Percentiles rank a stretch among this genome's conserved stretches.
Evolutionary conservation across 2,797 vertebrate genomes (phyloP).

Genomic region (Micromesistius poutassou): DNA sequence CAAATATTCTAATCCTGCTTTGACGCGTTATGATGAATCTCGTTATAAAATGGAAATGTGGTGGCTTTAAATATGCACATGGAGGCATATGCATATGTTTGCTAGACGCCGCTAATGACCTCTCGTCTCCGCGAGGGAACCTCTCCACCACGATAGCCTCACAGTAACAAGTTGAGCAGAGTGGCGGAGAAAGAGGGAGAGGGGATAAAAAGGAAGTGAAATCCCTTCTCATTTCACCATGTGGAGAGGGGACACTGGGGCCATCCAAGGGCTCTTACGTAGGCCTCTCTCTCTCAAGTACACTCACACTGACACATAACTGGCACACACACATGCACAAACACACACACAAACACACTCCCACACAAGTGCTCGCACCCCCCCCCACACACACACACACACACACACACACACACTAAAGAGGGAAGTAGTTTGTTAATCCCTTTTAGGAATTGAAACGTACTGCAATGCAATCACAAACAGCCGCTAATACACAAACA

Average conservation of each 20-base stretch:
- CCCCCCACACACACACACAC: conserved; percentile 10
- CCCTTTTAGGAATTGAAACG: not conserved
- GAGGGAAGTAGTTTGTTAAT: not conserved
- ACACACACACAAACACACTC: not conserved
- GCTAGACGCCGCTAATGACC: conserved; percentile 42
- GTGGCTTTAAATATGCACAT: conserved; percentile 34
- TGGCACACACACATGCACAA: not conserved
- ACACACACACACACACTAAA: not conserved
- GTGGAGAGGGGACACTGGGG: conserved; percentile 25
- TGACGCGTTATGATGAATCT: conserved; percentile 42
- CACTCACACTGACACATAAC: not conserved
- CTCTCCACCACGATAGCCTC: conserved; percentile 38
- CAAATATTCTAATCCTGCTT: conserved; percentile 20
- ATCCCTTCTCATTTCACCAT: conserved; percentile 13
- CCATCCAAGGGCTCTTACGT: conserved; percentile 39
- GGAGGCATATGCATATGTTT: conserved; percentile 39
- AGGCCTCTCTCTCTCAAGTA: not conserved
- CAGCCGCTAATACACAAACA: not conserved
- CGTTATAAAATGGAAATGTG: conserved; percentile 45
- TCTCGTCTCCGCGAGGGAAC: conserved; percentile 22
- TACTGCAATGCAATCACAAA: not conserved
- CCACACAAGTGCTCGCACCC: not conserved
- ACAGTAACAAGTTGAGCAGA: conserved; percentile 33
- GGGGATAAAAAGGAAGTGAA: not conserved
- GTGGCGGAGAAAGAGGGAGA: not conserved